Base-by-base conservation (phyloP, 2,113 vertebrate species). In the Drymodes brunneopygia region DNA sequence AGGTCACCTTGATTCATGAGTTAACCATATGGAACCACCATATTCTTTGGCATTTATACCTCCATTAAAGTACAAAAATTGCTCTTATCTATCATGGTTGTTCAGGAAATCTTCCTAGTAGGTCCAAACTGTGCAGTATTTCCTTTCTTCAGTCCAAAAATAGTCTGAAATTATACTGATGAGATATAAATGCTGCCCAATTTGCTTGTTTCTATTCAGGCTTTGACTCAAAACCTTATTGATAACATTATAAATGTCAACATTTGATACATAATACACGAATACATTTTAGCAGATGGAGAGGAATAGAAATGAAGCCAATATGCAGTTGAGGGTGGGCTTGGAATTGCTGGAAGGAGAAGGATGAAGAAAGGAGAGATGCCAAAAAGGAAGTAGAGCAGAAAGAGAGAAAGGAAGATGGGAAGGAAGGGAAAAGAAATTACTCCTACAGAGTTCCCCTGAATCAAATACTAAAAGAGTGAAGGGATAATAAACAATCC, bases 311-410 rank as follows among this genome's bases (percentile, higher is more conserved):
- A 91, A 88, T 45, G 15, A 91, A 94, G 81, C 95, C 94, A 96
- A 94, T 33, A 88, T 64, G 61, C 51, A 53, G 56, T 62, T 78
- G 87, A 84, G 44, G 53, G 69, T 81, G 70, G 11, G 28, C 61
- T 79, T 93, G 64, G 74, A 95, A 88, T 57, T 80, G 88, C 57
- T 92, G 53, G 70, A 62, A 93, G 93, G 38, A 86, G 51, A 69
- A 85, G 48, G 58, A 65, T 9, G 74, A 79, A 91, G 73, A 82
- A 89, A 93, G 61, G 31, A 75, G 48, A 71, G 48, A 65, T 92
- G 94, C 90, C 95, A 96, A 90, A 85, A 90, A 93, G 81, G 92
- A 96, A 97, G 74, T 53, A 81, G 79, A 92, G 87, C 87, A 95
- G 74, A 94, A 95, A 91, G 20, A 75, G 70, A 79, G 61, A 78